Conservation (phyloP, 2,888 invertebrate species). For the Trichopria drosophilae region DNA sequence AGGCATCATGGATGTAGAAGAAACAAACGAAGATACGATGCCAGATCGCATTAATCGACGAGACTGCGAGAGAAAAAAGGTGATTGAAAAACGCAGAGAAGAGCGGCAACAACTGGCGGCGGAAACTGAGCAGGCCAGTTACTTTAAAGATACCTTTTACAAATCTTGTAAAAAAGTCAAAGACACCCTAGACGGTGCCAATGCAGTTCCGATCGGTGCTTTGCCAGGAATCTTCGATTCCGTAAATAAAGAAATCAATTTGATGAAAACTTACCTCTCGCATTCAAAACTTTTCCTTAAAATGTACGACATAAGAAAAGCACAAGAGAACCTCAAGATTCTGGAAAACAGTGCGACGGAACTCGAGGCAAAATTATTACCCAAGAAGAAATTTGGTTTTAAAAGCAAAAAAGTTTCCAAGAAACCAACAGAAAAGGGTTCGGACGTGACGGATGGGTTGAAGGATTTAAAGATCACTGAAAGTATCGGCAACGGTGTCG, state of each 20-base stretch:
- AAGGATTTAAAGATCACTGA: slow-evolving; percentile 52
- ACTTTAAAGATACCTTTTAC: slow-evolving; percentile 71
- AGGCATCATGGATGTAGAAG: neutral
- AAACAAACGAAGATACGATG: slow-evolving; percentile 52
- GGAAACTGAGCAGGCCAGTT: slow-evolving; percentile 70
- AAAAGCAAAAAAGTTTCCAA: slow-evolving; percentile 66
- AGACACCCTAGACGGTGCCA: slow-evolving; percentile 61
- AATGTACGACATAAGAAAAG: slow-evolving; percentile 78
- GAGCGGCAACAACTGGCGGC: slow-evolving; percentile 67
- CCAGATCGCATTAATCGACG: slow-evolving; percentile 60
- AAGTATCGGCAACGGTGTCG: slow-evolving; percentile 56
- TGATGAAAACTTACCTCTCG: slow-evolving; percentile 77
- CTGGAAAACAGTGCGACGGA: slow-evolving; percentile 72
- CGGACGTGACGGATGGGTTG: slow-evolving; percentile 60
- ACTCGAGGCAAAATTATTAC: slow-evolving; percentile 72
- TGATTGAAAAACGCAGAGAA: slow-evolving; percentile 68
- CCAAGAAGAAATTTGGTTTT: slow-evolving; percentile 87
- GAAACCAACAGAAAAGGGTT: slow-evolving; percentile 58
- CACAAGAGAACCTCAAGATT: slow-evolving; percentile 73
- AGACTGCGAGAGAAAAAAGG: slow-evolving; percentile 68
- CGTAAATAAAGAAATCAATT: slow-evolving; percentile 73
- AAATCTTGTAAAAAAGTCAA: slow-evolving; percentile 70
- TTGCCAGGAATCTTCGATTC: slow-evolving; percentile 68
- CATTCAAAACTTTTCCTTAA: slow-evolving; percentile 79
- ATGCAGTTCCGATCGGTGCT: slow-evolving; percentile 60